Evolutionary conservation across 2,888 invertebrate genomes (phyloP).

Genomic region (Gymnosoma rotundatum): DNA sequence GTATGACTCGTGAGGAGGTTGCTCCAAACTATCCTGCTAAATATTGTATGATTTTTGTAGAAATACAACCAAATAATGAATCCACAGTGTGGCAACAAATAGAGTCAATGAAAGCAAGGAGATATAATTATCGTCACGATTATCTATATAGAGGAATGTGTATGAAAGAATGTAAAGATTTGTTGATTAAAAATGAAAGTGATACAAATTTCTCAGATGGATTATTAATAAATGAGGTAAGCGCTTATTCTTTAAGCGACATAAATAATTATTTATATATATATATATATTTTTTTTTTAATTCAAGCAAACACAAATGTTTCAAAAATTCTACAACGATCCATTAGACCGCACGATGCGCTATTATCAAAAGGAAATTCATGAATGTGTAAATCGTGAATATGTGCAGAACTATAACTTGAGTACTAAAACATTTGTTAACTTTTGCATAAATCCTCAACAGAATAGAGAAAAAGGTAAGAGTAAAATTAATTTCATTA

Average conservation of each 20-base stretch:
- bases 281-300: too few relatives aligned
- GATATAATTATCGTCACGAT: constrained; percentile 76
- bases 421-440: constrained; percentile 74
- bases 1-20: constrained; percentile 76
- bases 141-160: constrained; percentile 76
- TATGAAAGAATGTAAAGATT: constrained; percentile 73
- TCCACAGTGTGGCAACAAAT: constrained; percentile 76
- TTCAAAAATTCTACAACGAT: neutral
- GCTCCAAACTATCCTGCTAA: constrained; percentile 48
- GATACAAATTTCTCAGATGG: neutral
- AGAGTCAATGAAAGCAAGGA: constrained; percentile 70
- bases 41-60: constrained; percentile 76
- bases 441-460: constrained; percentile 75
- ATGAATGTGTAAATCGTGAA: constrained; percentile 75
- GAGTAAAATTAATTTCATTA: neutral
- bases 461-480: constrained; percentile 55
- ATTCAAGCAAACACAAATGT: constrained; percentile 35
- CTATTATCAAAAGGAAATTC: constrained; percentile 67
- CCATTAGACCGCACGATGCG: constrained; percentile 33
- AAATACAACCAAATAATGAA: constrained; percentile 74
- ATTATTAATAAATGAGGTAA: constrained; percentile 71
- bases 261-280: neutral
- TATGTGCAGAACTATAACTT: constrained; percentile 70
- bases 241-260: neutral
- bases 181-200: constrained; percentile 33